Percentiles rank a stretch among this genome's conserved stretches.
Evolutionary conservation across 1,140 invertebrate genomes (phyloP).

Genomic region (Cyrtorhinus lividipennis): DNA sequence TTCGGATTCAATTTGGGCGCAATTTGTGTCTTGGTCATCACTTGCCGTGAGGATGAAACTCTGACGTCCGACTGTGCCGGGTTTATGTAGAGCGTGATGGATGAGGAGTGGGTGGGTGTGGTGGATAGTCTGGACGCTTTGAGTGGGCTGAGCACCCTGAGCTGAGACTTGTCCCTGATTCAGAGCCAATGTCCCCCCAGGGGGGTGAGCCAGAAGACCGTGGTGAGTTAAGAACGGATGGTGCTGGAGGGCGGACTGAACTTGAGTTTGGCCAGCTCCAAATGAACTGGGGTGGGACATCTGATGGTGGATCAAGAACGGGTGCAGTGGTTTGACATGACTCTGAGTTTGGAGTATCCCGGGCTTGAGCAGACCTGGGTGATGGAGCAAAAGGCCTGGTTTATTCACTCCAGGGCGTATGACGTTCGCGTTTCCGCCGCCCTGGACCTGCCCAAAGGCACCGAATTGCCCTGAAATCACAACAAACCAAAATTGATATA

Average conservation of each 20-base stretch:
- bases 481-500: no score
- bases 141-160: background rate
- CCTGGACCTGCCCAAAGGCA: background rate
- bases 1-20: background rate
- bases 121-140: background rate
- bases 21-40: background rate
- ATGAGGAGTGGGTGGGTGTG: background rate
- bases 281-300: background rate
- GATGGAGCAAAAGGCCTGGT: background rate
- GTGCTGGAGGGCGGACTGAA: no score
- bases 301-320: background rate
- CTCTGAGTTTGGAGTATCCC: background rate
- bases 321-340: slow-evolving; percentile 5
- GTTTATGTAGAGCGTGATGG: background rate
- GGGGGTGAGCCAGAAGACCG: background rate
- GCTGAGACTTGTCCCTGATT: no score
- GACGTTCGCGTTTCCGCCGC: background rate
- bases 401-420: background rate
- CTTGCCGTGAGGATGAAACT: background rate
- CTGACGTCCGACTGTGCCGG: background rate
- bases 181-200: no score
- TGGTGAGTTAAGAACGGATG: no score
- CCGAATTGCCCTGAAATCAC: slow-evolving; percentile 1
- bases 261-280: no score
- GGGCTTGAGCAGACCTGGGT: background rate